phyloP scores from a whole-genome alignment of 1,140 invertebrate species.

The Eumeta japonica region DNA sequence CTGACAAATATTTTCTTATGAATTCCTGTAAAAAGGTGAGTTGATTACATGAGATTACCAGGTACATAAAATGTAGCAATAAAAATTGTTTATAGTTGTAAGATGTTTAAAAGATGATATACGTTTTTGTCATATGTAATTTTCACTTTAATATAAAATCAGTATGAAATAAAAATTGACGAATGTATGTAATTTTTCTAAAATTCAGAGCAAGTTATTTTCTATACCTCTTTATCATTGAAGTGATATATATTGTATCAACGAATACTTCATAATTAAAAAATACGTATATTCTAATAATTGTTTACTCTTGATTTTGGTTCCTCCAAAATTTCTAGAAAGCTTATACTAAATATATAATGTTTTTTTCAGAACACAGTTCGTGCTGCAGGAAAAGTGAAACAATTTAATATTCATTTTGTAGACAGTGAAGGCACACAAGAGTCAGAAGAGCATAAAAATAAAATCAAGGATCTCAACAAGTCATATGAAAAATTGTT shows the following conservation, averaged over 20 bases:
- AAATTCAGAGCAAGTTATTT: too few relatives aligned
- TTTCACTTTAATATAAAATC: not conserved
- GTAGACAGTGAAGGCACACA: slow-evolving; percentile 60
- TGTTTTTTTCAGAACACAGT: slow-evolving; percentile 68
- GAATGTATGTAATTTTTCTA: too few relatives aligned
- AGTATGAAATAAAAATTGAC: not conserved
- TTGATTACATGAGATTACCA: slow-evolving; percentile 4
- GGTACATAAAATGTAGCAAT: not conserved
- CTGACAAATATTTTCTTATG: slow-evolving; percentile 67
- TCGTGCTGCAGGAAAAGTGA: slow-evolving; percentile 74
- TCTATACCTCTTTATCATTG: too few relatives aligned
- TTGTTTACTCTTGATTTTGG: not conserved
- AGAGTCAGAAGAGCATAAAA: slow-evolving; percentile 60
- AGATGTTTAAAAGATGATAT: not conserved
- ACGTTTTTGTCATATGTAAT: not conserved
- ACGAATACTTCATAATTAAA: slow-evolving; percentile 2
- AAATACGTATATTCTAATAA: not conserved
- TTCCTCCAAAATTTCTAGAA: too few relatives aligned
- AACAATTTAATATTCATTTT: slow-evolving; percentile 69
- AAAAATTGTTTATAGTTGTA: not conserved
- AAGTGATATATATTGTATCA: too few relatives aligned
- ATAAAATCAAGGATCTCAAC: slow-evolving; percentile 53
- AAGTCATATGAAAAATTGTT: slow-evolving; percentile 58
- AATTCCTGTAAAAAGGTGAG: slow-evolving; percentile 59
- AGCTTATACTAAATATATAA: slow-evolving; percentile 3